phyloP scores from a whole-genome alignment of 2,113 vertebrate genomes.

The Myrmophylax atrothorax region DNA sequence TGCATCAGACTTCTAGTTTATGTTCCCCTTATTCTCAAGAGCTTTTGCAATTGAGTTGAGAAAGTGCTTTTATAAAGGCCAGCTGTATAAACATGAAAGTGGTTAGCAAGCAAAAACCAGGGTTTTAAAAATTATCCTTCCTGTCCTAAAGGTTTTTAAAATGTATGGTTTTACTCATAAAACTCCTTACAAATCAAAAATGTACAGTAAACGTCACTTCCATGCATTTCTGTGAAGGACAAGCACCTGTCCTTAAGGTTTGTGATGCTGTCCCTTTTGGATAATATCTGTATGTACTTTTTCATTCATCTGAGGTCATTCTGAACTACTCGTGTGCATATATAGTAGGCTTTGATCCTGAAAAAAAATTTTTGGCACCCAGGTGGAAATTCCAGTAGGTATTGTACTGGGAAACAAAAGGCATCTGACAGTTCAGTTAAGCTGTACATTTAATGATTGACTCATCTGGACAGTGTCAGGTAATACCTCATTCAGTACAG shows the following conservation, averaged over 20 bases:
- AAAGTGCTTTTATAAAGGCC: slow-evolving; percentile 1
- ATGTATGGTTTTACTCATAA: background rate
- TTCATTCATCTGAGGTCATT: background rate
- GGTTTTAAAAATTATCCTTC: background rate
- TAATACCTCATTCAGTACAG: background rate
- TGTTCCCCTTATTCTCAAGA: background rate
- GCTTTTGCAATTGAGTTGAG: background rate
- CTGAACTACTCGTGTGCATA: background rate
- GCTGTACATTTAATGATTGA: background rate
- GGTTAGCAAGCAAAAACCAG: background rate
- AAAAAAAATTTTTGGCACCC: background rate
- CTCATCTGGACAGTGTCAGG: background rate
- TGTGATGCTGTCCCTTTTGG: background rate
- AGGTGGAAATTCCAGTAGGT: background rate
- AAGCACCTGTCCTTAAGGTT: background rate
- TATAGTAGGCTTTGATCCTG: background rate
- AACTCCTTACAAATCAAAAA: background rate
- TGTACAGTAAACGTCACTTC: background rate
- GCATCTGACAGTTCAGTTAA: background rate
- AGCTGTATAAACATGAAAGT: slow-evolving; percentile 42
- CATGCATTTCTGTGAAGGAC: background rate
- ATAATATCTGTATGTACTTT: background rate
- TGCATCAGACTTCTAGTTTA: background rate
- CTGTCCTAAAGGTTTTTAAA: background rate
- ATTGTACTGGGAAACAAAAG: background rate